Evolutionary conservation across 2,113 vertebrate genomes (phyloP).

Genomic region (Psittacula cyanocephala): DNA sequence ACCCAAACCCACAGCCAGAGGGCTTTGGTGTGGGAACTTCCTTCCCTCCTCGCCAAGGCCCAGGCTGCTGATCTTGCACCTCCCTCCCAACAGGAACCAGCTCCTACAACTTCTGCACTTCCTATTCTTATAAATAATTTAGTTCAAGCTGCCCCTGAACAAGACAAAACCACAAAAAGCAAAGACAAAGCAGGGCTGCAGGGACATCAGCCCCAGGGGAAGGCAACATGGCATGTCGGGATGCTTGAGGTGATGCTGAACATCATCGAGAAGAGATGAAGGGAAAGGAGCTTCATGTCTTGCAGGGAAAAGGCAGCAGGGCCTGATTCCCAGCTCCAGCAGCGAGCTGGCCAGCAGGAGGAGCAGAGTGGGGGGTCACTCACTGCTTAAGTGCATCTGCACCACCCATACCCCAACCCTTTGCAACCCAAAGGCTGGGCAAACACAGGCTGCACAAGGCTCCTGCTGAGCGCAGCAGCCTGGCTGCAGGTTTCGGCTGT

Average conservation of each 20-base stretch:
- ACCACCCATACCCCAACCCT: neutral
- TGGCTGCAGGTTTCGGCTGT: neutral
- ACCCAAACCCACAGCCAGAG: neutral
- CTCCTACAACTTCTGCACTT: neutral
- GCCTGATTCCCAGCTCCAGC: neutral
- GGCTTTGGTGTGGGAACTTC: neutral
- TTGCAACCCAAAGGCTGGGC: neutral
- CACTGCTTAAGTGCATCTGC: neutral
- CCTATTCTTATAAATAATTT: neutral
- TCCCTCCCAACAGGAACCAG: neutral
- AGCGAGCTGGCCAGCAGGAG: neutral
- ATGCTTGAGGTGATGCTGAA: neutral
- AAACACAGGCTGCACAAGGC: neutral
- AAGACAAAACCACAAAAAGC: neutral
- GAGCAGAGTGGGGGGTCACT: neutral
- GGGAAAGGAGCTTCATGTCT: neutral
- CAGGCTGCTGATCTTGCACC: neutral
- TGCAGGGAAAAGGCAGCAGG: neutral
- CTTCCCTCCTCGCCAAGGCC: neutral
- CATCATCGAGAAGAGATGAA: fast-evolving
- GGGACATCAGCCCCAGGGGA: neutral
- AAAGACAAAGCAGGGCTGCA: neutral
- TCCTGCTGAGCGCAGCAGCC: neutral
- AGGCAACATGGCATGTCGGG: fast-evolving
- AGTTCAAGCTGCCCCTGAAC: neutral